Evolutionary conservation across 2,888 invertebrate genomes (phyloP).

Genomic region (Deroplatys truncata): DNA sequence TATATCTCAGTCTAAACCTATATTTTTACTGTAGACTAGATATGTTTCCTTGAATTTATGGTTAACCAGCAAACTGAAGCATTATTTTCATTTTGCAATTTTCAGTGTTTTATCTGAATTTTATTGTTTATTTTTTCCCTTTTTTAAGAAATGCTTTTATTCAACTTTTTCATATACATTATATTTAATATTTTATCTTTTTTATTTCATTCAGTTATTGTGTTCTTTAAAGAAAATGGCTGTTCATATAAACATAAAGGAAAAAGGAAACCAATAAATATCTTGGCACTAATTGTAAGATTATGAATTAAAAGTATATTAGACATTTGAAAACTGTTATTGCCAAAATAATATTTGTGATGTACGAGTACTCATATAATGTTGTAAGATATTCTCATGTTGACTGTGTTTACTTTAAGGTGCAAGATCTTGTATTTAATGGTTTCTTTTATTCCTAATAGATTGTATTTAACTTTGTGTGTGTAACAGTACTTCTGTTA

Average conservation of each 20-base stretch:
- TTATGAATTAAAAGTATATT: conserved; percentile 4
- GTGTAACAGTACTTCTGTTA: conserved; percentile 13
- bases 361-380: conserved; percentile 6
- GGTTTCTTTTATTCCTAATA: not conserved
- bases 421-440: not conserved
- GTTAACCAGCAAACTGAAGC: conserved; percentile 20
- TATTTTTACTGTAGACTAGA: conserved; percentile 24
- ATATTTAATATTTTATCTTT: conserved; percentile 19
- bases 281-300: conserved; percentile 11
- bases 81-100: conserved; percentile 18
- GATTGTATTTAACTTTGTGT: conserved; percentile 4
- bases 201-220: conserved; percentile 24
- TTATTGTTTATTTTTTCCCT: conserved; percentile 1
- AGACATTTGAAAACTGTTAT: conserved; percentile 11
- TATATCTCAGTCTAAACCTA: conserved; percentile 20
- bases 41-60: conserved; percentile 15
- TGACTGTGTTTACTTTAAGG: conserved; percentile 8
- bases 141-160: conserved; percentile 24
- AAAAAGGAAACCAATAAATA: conserved; percentile 7
- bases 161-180: conserved; percentile 24
- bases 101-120: conserved; percentile 15
- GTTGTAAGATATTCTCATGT: conserved; percentile 22
- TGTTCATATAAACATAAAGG: conserved; percentile 12
- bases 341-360: conserved; percentile 15
- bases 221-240: conserved; percentile 25